A percentile compares a stretch with the other conserved stretches of the same genome.
Evolutionary conservation across 2,888 invertebrate genomes (phyloP).

Genomic region (Eulithis prunata): DNA sequence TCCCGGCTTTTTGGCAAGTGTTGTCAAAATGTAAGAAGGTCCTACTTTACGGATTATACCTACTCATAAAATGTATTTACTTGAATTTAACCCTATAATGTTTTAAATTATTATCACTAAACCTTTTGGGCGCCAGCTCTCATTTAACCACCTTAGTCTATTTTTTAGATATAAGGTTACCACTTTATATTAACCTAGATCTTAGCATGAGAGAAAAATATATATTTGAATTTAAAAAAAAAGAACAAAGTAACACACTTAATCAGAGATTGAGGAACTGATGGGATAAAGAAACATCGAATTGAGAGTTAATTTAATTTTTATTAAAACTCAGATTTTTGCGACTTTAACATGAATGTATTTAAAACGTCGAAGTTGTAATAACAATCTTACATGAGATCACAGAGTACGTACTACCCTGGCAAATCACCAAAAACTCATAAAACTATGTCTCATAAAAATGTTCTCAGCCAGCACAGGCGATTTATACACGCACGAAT

Average conservation of each 20-base stretch:
- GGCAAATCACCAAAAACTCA: slow-evolving; percentile 70
- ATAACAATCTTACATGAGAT: slow-evolving; percentile 81
- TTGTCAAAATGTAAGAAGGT: no score
- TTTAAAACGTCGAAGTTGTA: slow-evolving; percentile 56
- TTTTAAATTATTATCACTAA: no score
- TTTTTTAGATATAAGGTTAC: no score
- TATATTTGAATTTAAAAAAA: no score
- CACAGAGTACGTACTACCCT: slow-evolving; percentile 79
- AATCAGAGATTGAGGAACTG: neutral
- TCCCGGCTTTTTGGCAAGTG: neutral
- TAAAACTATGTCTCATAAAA: slow-evolving; percentile 53
- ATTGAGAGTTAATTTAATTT: slow-evolving; percentile 41
- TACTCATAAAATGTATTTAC: no score
- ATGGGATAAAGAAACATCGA: slow-evolving; percentile 29
- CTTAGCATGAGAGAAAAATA: no score
- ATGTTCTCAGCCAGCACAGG: neutral
- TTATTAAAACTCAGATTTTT: slow-evolving; percentile 51
- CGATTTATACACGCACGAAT: neutral
- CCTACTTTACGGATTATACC: neutral
- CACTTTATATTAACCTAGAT: no score
- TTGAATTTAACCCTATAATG: no score
- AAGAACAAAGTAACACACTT: no score
- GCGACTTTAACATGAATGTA: slow-evolving; percentile 63
- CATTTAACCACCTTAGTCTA: no score
- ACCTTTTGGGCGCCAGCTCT: no score